phyloP scores from a whole-genome alignment of 2,888 invertebrate genomes.

The Parascotia fuliginaria region DNA sequence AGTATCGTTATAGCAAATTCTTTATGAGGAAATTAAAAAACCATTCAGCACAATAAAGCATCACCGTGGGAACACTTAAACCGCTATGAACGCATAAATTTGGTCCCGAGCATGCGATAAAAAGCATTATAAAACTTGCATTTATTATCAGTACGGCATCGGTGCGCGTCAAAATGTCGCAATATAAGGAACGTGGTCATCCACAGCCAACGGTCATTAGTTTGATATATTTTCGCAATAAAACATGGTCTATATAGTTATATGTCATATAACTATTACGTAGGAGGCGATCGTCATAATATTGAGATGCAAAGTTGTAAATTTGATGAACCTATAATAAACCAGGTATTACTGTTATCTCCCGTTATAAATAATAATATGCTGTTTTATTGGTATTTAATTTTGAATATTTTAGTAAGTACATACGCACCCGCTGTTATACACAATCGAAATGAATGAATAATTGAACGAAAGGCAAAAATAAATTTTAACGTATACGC shows the following conservation, averaged over 20 bases:
- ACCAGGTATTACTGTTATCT: not conserved
- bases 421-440: not conserved
- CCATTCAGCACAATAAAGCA: conserved; percentile 58
- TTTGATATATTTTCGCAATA: conserved; percentile 62
- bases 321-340: conserved; percentile 16
- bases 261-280: conserved; percentile 24
- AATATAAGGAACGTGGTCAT: conserved; percentile 58
- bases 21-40: conserved; percentile 64
- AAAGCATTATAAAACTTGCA: conserved; percentile 72
- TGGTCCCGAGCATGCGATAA: conserved; percentile 58
- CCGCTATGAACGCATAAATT: conserved; percentile 65
- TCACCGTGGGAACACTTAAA: conserved; percentile 68
- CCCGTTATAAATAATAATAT: not conserved
- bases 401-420: not conserved
- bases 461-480: not conserved
- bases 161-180: conserved; percentile 54
- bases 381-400: not conserved
- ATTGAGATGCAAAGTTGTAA: conserved; percentile 9
- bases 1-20: conserved; percentile 59
- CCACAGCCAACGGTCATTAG: conserved; percentile 60
- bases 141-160: conserved; percentile 60
- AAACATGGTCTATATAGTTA: conserved; percentile 51
- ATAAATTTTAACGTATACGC: not conserved
- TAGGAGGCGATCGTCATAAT: conserved; percentile 4
- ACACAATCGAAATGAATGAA: not conserved